Conservation (phyloP, 2,888 invertebrate species). For the Leptinotarsa haldemani region DNA sequence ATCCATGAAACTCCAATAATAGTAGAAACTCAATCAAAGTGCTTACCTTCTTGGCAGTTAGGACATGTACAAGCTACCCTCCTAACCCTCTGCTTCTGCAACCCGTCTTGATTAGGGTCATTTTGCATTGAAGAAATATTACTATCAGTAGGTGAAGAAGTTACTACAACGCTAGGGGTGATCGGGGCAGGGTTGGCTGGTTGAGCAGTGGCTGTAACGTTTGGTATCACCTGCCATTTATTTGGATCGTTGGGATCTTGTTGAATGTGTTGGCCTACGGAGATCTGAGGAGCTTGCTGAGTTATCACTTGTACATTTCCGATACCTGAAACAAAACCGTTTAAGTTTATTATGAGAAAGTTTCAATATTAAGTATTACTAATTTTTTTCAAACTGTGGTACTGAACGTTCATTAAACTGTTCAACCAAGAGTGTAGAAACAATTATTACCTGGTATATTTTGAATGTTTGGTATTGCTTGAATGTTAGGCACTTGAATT, state of each 20-base stretch:
- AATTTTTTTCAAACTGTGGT: background rate
- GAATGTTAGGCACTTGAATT: slow-evolving; percentile 71
- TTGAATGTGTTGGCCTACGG: slow-evolving; percentile 77
- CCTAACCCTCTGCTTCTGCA: slow-evolving; percentile 74
- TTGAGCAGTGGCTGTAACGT: slow-evolving; percentile 51
- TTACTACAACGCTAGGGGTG: slow-evolving; percentile 57
- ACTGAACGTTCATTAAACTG: background rate
- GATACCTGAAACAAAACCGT: slow-evolving; percentile 66
- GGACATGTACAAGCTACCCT: slow-evolving; percentile 98
- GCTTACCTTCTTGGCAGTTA: slow-evolving; percentile 84
- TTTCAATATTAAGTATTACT: no score
- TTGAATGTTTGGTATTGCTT: slow-evolving; percentile 78
- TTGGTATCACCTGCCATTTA: slow-evolving; percentile 83
- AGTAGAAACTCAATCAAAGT: background rate
- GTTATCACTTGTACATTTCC: slow-evolving; percentile 87
- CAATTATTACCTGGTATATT: slow-evolving; percentile 68
- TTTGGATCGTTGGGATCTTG: slow-evolving; percentile 85
- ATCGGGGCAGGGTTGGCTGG: slow-evolving; percentile 34
- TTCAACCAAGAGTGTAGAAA: background rate
- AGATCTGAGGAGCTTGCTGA: slow-evolving; percentile 62
- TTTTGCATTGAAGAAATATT: slow-evolving; percentile 40
- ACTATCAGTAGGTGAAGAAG: slow-evolving; percentile 39
- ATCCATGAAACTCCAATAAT: no score
- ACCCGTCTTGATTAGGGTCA: slow-evolving; percentile 60
- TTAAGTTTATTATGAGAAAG: no score